A percentile compares a stretch with the other conserved stretches of the same genome.
These are phyloP conservation scores for Phataginus tricuspis DNA, from an alignment of 2,797 vertebrate genomes.

Conservation along the genomic window DNA sequence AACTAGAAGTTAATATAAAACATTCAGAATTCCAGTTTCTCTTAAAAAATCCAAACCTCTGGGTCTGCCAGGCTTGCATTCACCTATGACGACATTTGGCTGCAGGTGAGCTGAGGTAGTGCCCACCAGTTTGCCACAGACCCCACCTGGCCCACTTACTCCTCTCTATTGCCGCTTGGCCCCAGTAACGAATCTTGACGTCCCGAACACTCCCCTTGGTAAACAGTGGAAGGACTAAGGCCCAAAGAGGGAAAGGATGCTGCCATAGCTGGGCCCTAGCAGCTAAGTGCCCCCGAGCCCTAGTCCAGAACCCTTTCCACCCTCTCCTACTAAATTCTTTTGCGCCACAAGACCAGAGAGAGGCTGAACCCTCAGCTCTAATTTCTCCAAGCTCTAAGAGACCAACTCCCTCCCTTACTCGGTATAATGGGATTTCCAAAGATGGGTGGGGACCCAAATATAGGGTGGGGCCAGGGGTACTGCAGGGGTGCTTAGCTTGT, in stretches of 20 bases:
- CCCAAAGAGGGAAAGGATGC: background rate
- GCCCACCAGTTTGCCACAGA: background rate
- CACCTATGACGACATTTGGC: too few species aligned
- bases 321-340: background rate
- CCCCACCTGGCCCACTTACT: accelerated
- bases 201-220: background rate
- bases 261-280: too few species aligned
- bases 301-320: background rate
- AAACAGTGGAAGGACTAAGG: background rate
- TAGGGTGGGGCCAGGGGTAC: background rate
- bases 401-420: background rate
- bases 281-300: background rate
- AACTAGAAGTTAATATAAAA: background rate
- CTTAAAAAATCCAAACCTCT: background rate
- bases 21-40: background rate
- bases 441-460: conserved; percentile 9
- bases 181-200: background rate
- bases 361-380: conserved; percentile 12
- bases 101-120: accelerated
- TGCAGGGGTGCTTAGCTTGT: background rate
- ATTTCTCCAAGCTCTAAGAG: background rate
- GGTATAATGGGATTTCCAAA: conserved; percentile 60
- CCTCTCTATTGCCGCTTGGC: accelerated
- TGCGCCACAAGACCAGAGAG: background rate
- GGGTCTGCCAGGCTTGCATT: background rate